Evolutionary conservation across 2,113 vertebrate species (phyloP).

Genomic region (Grus americana): DNA sequence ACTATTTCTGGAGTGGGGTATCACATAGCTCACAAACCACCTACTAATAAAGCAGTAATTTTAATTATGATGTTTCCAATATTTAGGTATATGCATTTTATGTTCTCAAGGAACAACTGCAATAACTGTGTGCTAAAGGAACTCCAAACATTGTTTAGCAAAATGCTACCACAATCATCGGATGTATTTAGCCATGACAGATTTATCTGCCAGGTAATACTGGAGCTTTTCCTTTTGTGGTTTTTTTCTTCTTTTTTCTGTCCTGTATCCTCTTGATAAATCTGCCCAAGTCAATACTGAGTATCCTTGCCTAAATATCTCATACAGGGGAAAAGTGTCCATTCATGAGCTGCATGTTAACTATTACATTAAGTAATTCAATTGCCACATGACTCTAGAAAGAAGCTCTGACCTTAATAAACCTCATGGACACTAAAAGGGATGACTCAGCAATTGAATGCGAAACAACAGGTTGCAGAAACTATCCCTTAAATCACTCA

Average conservation of each 20-base stretch:
- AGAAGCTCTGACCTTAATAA: constrained; percentile 1
- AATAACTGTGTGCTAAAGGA: not conserved
- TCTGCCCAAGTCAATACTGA: not conserved
- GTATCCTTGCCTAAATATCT: not conserved
- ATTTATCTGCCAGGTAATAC: not conserved
- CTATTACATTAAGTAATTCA: not conserved
- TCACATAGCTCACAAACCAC: not conserved
- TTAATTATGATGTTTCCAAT: not conserved
- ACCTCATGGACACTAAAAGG: not conserved
- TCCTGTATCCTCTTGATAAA: not conserved
- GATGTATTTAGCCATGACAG: not conserved
- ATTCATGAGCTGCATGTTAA: not conserved
- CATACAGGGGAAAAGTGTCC: not conserved
- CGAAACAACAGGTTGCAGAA: not conserved
- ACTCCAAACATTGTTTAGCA: not conserved
- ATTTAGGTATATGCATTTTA: not conserved
- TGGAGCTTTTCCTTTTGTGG: not conserved
- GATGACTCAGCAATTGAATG: not conserved
- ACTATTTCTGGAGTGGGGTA: not conserved
- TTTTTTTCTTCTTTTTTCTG: too few species aligned
- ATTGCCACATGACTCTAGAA: not conserved
- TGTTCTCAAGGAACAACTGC: not conserved
- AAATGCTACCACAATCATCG: not conserved
- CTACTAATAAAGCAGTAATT: not conserved
- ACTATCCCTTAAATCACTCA: not conserved